Conservation (phyloP, 1,140 invertebrate species). For the Calliphora vicina region DNA sequence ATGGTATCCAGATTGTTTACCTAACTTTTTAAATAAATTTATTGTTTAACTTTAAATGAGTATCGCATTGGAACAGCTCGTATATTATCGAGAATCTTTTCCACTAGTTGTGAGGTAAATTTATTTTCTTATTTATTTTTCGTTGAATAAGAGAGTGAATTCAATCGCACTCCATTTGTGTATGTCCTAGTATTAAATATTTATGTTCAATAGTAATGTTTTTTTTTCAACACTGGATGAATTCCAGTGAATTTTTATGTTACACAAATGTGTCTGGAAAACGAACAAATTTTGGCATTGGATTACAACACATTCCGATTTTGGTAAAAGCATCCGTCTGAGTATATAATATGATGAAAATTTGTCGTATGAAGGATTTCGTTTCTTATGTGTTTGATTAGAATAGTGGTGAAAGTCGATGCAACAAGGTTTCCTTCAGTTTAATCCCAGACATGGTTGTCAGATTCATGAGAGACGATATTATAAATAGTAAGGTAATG, state of each 20-base stretch:
- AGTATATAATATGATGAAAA: conserved; percentile 22
- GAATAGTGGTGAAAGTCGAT: conserved; percentile 57
- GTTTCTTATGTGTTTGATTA: too few species aligned
- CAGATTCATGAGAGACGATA: conserved; percentile 44
- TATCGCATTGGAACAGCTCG: conserved; percentile 25
- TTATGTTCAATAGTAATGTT: conserved; percentile 37
- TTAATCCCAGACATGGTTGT: conserved; percentile 64
- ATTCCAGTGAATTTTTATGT: too few species aligned
- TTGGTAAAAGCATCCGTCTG: conserved; percentile 31
- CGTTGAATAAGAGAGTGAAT: conserved; percentile 35
- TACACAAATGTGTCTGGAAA: too few species aligned
- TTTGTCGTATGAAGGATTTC: too few species aligned
- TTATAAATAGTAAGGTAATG: conserved; percentile 35
- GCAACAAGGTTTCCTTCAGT: conserved; percentile 58
- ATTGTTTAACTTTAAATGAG: conserved; percentile 24
- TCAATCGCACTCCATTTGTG: conserved; percentile 38
- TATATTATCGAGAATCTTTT: conserved; percentile 21
- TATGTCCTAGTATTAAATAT: conserved; percentile 36
- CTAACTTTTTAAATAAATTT: conserved; percentile 21
- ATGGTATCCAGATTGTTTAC: background rate
- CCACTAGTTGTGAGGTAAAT: conserved; percentile 26
- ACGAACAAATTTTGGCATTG: conserved; percentile 37
- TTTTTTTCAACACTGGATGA: conserved; percentile 14
- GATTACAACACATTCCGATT: conserved; percentile 32
- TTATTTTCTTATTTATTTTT: conserved; percentile 35